Conservation (phyloP, 2,113 vertebrate genomes). For the Zosterops lateralis region DNA sequence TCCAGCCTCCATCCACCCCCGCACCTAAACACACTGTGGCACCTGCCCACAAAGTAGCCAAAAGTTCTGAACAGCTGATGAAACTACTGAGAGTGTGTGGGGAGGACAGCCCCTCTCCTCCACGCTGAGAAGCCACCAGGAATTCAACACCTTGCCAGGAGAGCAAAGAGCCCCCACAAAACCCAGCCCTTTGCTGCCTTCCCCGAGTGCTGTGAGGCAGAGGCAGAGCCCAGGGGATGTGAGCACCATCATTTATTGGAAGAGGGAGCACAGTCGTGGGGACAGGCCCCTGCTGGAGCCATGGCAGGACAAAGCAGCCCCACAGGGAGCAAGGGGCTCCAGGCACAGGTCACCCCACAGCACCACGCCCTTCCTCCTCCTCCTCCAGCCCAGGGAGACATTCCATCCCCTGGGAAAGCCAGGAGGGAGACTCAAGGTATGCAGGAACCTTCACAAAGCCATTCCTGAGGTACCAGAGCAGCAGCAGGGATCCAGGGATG, state of each 20-base stretch:
- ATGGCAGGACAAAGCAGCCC: neutral
- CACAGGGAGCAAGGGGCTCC: neutral
- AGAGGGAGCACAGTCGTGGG: neutral
- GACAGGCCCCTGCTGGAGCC: neutral
- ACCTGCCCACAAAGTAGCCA: neutral
- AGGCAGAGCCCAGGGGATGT: neutral
- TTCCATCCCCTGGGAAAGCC: neutral
- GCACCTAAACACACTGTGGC: neutral
- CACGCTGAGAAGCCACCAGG: neutral
- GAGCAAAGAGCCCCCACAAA: neutral
- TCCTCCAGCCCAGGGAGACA: neutral
- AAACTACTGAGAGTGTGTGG: accelerated
- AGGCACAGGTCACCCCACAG: neutral
- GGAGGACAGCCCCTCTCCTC: too few species aligned
- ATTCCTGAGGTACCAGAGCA: neutral
- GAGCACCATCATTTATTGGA: constrained; percentile 52
- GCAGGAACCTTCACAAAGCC: neutral
- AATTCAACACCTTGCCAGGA: neutral
- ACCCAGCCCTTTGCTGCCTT: neutral
- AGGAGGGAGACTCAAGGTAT: neutral
- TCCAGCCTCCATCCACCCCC: neutral
- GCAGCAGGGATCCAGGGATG: neutral
- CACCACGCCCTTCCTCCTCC: neutral
- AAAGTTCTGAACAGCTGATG: neutral
- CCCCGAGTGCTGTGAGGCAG: accelerated